Evolutionary conservation across 2,797 vertebrate genomes (phyloP).

Genomic region (Lateolabrax maculatus): DNA sequence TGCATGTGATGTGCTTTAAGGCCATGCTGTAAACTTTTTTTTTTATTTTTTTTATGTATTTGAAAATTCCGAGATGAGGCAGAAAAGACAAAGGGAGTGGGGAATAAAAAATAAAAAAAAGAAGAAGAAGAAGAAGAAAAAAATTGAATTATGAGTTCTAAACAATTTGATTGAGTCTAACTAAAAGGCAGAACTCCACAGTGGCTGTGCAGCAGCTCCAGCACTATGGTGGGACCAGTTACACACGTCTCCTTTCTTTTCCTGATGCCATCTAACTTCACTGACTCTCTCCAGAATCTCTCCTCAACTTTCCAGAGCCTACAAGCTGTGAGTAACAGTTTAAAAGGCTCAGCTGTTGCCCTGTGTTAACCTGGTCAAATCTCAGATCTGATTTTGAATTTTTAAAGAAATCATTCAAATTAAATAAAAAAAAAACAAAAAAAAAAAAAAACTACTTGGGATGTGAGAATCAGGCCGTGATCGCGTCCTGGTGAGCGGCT

Average conservation of each 20-base stretch:
- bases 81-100: slow-evolving; percentile 15
- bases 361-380: neutral
- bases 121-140: neutral
- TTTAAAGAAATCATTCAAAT: neutral
- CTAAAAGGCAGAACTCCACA: slow-evolving; percentile 13
- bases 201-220: slow-evolving; percentile 17
- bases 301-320: neutral
- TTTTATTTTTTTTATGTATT: too few relatives aligned
- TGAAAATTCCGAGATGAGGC: slow-evolving; percentile 16
- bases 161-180: slow-evolving; percentile 36
- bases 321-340: neutral
- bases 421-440: too few relatives aligned
- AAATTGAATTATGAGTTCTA: neutral
- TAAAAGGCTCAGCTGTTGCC: neutral
- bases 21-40: slow-evolving; percentile 53
- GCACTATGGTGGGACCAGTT: slow-evolving; percentile 44
- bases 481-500: neutral
- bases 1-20: slow-evolving; percentile 61
- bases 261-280: neutral
- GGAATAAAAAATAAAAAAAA: neutral
- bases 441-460: neutral
- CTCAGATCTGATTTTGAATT: neutral
- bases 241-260: neutral
- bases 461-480: neutral
- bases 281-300: neutral